Evolutionary conservation across 2,888 invertebrate species (phyloP).

Genomic region (Trichopria drosophilae): DNA sequence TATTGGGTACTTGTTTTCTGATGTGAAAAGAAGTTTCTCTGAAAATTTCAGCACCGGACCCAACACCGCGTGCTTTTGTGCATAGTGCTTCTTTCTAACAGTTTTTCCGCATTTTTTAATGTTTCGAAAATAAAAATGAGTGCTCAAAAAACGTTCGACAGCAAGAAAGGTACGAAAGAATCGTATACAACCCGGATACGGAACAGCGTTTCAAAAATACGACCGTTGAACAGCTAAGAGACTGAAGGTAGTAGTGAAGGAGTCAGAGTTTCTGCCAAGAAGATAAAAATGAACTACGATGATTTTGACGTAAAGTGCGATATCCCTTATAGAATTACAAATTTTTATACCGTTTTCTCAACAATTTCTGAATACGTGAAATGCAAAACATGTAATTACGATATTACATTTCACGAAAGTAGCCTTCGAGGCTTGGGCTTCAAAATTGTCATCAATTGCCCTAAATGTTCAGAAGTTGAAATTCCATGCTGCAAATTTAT

Average conservation of each 20-base stretch:
- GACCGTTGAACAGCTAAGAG: conserved; percentile 3
- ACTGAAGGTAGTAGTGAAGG: conserved; percentile 2
- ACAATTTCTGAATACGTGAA: neutral
- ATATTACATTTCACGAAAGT: neutral
- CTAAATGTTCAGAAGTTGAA: conserved; percentile 6
- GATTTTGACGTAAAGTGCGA: conserved; percentile 5
- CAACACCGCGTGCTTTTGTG: too few relatives aligned
- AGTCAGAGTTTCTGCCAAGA: conserved; percentile 3
- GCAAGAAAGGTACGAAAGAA: too few relatives aligned
- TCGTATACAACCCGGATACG: conserved; percentile 1
- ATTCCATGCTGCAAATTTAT: conserved; percentile 15
- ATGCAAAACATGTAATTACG: conserved; percentile 2
- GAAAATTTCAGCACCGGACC: too few relatives aligned
- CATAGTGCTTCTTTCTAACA: too few relatives aligned
- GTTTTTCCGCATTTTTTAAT: too few relatives aligned
- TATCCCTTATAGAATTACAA: neutral
- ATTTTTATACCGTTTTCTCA: neutral
- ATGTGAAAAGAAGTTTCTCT: too few relatives aligned
- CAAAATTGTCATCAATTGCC: conserved; percentile 14
- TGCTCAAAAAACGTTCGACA: neutral
- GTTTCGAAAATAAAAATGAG: conserved; percentile 6
- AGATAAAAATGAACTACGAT: neutral
- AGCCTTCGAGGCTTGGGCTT: conserved; percentile 6
- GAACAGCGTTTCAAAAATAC: conserved; percentile 8
- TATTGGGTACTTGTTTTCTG: too few relatives aligned